Percentiles rank a stretch among this genome's conserved stretches.
phyloP scores from a whole-genome alignment of 1,140 invertebrate genomes.

The Varroa destructor region DNA sequence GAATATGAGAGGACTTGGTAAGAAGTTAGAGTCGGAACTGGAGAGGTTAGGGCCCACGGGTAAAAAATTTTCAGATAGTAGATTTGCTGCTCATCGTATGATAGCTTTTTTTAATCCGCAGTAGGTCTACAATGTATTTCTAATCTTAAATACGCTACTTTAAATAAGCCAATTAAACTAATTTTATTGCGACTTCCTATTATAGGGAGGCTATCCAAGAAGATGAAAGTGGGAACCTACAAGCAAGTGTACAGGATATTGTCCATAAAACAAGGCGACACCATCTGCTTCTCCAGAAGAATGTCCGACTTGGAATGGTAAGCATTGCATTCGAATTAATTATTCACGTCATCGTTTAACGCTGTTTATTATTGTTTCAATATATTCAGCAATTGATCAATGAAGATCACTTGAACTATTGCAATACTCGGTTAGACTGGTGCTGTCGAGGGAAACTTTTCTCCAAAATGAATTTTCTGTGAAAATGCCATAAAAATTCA shows the following conservation, averaged over 20 bases:
- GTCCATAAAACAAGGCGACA: conserved; percentile 72
- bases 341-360: not conserved
- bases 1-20: conserved; percentile 93
- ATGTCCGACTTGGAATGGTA: conserved; percentile 69
- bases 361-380: not conserved
- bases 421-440: too few relatives aligned
- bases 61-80: conserved; percentile 25
- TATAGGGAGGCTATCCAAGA: conserved; percentile 87
- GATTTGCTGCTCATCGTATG: too few relatives aligned
- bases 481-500: too few relatives aligned
- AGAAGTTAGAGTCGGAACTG: conserved; percentile 32
- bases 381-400: not conserved
- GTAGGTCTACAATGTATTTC: too few relatives aligned
- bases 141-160: too few relatives aligned
- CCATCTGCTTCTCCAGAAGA: conserved; percentile 55
- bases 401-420: not conserved
- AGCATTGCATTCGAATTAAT: conserved; percentile 1
- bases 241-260: conserved; percentile 73
- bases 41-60: conserved; percentile 31
- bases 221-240: conserved; percentile 79
- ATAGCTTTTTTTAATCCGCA: too few relatives aligned
- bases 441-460: too few relatives aligned
- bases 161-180: too few relatives aligned
- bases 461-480: too few relatives aligned
- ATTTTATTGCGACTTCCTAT: conserved; percentile 29